Percentiles rank a stretch among this genome's conserved stretches.
phyloP scores from a whole-genome alignment of 2,888 invertebrate genomes.

The Bruchidius siliquastri region DNA sequence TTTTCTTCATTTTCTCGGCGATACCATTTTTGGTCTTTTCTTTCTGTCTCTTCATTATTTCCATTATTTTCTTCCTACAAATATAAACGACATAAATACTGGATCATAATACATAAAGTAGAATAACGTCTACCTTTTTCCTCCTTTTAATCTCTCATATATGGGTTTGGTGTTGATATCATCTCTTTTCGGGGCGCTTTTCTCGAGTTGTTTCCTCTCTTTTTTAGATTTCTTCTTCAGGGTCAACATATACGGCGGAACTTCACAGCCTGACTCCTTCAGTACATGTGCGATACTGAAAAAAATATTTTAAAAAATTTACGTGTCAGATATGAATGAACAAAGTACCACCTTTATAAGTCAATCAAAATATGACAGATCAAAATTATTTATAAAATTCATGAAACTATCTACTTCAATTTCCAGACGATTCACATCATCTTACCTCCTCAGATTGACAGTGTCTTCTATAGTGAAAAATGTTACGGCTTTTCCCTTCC shows the following conservation, averaged over 20 bases:
- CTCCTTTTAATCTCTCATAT: conserved; percentile 47
- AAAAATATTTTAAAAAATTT: too few relatives aligned
- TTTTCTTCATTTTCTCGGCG: not conserved
- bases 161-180: conserved; percentile 59
- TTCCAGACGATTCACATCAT: not conserved
- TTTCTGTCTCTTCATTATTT: conserved; percentile 9
- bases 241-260: conserved; percentile 85
- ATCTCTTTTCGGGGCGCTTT: conserved; percentile 60
- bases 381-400: too few relatives aligned
- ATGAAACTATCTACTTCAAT: too few relatives aligned
- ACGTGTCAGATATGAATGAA: too few relatives aligned
- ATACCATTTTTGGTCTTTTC: not conserved
- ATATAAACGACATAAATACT: conserved; percentile 1
- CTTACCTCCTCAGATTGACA: conserved; percentile 75
- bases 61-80: conserved; percentile 13
- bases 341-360: too few relatives aligned
- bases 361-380: too few relatives aligned
- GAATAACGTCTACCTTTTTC: conserved; percentile 26
- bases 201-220: conserved; percentile 55
- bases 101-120: not conserved
- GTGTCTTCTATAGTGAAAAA: conserved; percentile 91
- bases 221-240: conserved; percentile 65
- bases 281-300: conserved; percentile 85
- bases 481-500: conserved; percentile 82
- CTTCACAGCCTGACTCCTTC: conserved; percentile 84